A percentile compares a stretch with the other conserved stretches of the same genome.
phyloP scores from a whole-genome alignment of 2,797 vertebrate genomes.

The Sebastolobus alascanus region DNA sequence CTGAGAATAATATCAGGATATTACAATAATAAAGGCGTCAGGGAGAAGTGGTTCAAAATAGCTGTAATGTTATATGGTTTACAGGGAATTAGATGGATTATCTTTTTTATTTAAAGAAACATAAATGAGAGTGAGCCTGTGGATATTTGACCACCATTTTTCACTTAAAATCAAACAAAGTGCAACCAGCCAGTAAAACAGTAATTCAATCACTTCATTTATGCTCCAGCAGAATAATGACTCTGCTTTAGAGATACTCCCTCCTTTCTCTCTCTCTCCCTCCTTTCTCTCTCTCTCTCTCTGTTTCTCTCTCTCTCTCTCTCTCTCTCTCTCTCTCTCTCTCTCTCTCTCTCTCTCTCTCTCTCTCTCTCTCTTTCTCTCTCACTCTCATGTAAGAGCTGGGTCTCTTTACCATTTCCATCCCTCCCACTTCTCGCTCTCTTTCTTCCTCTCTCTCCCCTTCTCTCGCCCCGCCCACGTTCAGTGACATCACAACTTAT shows the following conservation, averaged over 20 bases:
- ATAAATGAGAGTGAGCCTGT: too few species aligned
- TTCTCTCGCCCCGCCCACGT: slow-evolving; percentile 34
- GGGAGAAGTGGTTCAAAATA: background rate
- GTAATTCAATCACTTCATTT: slow-evolving; percentile 35
- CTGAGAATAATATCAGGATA: too few species aligned
- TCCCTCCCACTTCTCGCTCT: slow-evolving; percentile 40
- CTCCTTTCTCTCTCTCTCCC: too few species aligned
- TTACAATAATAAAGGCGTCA: too few species aligned
- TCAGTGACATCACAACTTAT: slow-evolving; percentile 49
- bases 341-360: slow-evolving; percentile 13
- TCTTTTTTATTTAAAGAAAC: too few species aligned
- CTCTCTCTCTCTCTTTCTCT: slow-evolving; percentile 5
- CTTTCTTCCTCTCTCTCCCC: slow-evolving; percentile 43
- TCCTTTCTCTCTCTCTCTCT: too few species aligned
- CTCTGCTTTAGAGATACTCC: slow-evolving; percentile 44
- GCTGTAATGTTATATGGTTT: background rate
- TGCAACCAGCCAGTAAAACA: slow-evolving; percentile 10
- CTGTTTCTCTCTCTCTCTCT: slow-evolving; percentile 1
- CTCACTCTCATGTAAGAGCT: background rate
- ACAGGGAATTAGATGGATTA: background rate
- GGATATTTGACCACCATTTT: slow-evolving; percentile 12
- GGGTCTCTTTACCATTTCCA: slow-evolving; percentile 27
- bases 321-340: slow-evolving; percentile 20
- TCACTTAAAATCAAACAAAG: slow-evolving; percentile 20
- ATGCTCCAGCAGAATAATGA: slow-evolving; percentile 28